Conservation (phyloP, 2,113 vertebrate genomes). For the Phalacrocorax carbo region DNA sequence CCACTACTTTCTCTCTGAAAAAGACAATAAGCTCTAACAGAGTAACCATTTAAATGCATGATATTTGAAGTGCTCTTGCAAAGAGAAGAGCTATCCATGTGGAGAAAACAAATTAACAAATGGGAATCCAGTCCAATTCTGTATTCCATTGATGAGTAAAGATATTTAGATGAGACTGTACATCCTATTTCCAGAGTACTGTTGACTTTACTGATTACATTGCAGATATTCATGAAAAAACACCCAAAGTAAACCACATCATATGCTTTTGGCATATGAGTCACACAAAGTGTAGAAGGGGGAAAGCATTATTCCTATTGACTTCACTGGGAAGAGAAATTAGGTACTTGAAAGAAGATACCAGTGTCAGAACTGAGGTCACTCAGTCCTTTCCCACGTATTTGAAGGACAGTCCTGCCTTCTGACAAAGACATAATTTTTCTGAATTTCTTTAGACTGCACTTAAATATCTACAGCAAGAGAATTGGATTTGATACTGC, state of each 20-base stretch:
- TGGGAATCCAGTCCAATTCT: slow-evolving; percentile 7
- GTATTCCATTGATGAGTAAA: background rate
- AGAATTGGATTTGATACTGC: background rate
- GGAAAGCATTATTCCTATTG: background rate
- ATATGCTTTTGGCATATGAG: background rate
- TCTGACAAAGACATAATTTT: background rate
- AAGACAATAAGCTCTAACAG: background rate
- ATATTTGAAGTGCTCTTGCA: background rate
- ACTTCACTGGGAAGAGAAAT: background rate
- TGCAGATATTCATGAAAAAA: background rate
- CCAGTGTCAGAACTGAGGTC: background rate
- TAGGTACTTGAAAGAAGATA: background rate
- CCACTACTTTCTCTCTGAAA: background rate
- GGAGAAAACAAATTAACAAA: slow-evolving; percentile 42
- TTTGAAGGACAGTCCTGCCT: background rate
- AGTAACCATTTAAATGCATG: background rate
- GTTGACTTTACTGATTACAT: background rate
- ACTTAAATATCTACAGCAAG: background rate
- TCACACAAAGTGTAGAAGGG: background rate
- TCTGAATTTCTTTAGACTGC: background rate
- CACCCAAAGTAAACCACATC: background rate
- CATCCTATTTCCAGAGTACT: background rate
- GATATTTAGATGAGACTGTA: background rate
- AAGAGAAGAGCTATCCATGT: background rate
- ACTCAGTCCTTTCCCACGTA: background rate